Evolutionary conservation across 2,888 invertebrate species (phyloP).

Genomic region (Sphaerophoria taeniata): DNA sequence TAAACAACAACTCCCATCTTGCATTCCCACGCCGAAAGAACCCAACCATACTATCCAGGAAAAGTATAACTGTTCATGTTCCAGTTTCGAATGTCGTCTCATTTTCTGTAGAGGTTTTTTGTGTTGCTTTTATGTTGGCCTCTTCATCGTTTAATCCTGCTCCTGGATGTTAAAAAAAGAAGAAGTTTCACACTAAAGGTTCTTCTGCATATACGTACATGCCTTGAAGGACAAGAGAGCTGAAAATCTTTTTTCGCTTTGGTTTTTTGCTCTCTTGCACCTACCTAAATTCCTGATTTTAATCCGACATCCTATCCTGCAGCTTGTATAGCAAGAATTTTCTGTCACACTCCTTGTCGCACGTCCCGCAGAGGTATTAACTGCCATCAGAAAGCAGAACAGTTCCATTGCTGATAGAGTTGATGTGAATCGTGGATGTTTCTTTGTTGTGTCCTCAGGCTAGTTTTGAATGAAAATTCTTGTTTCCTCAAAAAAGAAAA

Average conservation of each 20-base stretch:
- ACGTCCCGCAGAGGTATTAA: conserved; percentile 56
- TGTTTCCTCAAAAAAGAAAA: conserved; percentile 70
- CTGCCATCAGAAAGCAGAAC: conserved; percentile 50
- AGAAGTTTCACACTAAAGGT: no score
- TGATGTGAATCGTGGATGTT: conserved; percentile 40
- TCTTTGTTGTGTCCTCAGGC: conserved; percentile 72
- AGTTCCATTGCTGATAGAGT: conserved; percentile 60
- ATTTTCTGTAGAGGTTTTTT: conserved; percentile 51
- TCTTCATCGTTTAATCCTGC: conserved; percentile 59
- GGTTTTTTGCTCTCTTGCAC: conserved; percentile 60
- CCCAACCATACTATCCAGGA: conserved; percentile 12
- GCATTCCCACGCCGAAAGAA: neutral
- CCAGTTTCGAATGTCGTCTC: conserved; percentile 68
- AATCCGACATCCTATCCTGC: conserved; percentile 70
- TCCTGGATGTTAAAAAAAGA: conserved; percentile 57
- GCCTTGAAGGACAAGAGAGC: conserved; percentile 62
- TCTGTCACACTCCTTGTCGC: conserved; percentile 61
- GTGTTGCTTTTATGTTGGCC: conserved; percentile 53
- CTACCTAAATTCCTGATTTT: conserved; percentile 72
- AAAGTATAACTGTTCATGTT: conserved; percentile 69
- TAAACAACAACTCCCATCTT: conserved; percentile 17
- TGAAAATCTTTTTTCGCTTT: conserved; percentile 56
- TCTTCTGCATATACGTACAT: neutral
- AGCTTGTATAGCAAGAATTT: conserved; percentile 66
- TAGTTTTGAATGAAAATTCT: conserved; percentile 73